Conservation (phyloP, 2,797 vertebrate genomes). For the Melanotaenia boesemani region DNA sequence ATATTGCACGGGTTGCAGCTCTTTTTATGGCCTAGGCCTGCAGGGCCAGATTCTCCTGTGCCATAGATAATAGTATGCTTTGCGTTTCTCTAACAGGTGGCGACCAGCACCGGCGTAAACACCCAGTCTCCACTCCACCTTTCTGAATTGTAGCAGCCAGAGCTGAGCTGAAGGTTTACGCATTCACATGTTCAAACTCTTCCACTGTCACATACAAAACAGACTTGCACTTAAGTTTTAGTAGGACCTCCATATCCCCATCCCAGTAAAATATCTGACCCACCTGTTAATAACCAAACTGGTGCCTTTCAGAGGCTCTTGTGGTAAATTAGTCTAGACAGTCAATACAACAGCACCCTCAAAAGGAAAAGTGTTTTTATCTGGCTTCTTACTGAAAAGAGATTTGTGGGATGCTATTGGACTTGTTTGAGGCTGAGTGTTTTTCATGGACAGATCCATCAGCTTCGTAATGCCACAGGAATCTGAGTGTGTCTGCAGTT, state of each 20-base stretch:
- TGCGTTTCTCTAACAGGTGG: constrained; percentile 82
- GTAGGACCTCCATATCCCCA: constrained; percentile 47
- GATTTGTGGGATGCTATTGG: constrained; percentile 55
- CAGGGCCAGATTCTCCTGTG: constrained; percentile 82
- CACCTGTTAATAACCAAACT: constrained; percentile 75
- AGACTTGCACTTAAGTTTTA: constrained; percentile 69
- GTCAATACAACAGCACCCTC: constrained; percentile 54
- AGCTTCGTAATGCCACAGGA: constrained; percentile 56
- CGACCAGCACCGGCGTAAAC: constrained; percentile 76
- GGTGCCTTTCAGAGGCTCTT: constrained; percentile 53
- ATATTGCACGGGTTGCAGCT: constrained; percentile 62
- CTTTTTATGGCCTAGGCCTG: constrained; percentile 81
- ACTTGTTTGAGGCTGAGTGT: constrained; percentile 50
- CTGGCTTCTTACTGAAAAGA: constrained; percentile 41
- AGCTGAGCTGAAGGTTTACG: constrained; percentile 16
- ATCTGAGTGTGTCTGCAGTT: constrained; percentile 56
- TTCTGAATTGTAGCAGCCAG: constrained; percentile 48
- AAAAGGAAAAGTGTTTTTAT: constrained; percentile 63
- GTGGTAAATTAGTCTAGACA: constrained; percentile 73
- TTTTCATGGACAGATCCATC: constrained; percentile 58
- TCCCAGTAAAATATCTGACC: constrained; percentile 78
- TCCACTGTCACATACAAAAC: constrained; percentile 40
- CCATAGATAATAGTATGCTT: constrained; percentile 84
- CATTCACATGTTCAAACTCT: constrained; percentile 62
- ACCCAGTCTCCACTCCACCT: constrained; percentile 60